Evolutionary conservation across 2,888 invertebrate species (phyloP), one percentile per base, ranked within the genome.

Genomic region (Parnassius mnemosyne): DNA sequence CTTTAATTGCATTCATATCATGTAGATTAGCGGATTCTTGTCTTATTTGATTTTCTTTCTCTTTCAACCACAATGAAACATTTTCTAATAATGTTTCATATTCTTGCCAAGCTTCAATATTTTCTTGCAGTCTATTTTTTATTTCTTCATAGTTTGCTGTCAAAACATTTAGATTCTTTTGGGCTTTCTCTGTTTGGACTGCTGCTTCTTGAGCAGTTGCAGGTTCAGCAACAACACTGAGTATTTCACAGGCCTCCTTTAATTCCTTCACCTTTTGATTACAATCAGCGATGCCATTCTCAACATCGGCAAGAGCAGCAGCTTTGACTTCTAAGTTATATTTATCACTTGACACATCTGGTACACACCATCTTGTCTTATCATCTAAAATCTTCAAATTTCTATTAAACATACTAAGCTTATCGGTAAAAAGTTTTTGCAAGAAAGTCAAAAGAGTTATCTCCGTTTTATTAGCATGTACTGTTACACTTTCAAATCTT

Each of bases 321-420:
- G 95, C 93, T 86, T 98, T 98, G 0, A 97, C 97, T 90, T 98
- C 97, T 42, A 98, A 92, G 78, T 97, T 97, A 80, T 98, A 98
- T 80, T 95, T 95, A 77, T 98, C 98, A 75, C 97, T 97, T 44
- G 95, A 94, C 1, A 95, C 93, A 77, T 98, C 98, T 0, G 97
- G 97, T 75, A 95, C 93, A 80, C 98, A 98, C 97, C 98, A 98
- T 12, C 94, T 93, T 1, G 97, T 94, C 84, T 98, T 98, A 77
- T 98, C 98, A 67, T 95, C 95, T 68, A 96, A 94, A 1, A 96
- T 95, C 57, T 94, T 93, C 10, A 98, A 93, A 77, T 96, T 94
- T 71, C 97, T 93, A 73, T 96, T 95, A 47, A 97, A 92, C 78
- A 95, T 95, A 54, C 94, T 94, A 62, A 96, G 93, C 76, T 97